Base-by-base conservation (phyloP, 2,797 vertebrate genomes). In the Scolopax bukidnonensis region DNA sequence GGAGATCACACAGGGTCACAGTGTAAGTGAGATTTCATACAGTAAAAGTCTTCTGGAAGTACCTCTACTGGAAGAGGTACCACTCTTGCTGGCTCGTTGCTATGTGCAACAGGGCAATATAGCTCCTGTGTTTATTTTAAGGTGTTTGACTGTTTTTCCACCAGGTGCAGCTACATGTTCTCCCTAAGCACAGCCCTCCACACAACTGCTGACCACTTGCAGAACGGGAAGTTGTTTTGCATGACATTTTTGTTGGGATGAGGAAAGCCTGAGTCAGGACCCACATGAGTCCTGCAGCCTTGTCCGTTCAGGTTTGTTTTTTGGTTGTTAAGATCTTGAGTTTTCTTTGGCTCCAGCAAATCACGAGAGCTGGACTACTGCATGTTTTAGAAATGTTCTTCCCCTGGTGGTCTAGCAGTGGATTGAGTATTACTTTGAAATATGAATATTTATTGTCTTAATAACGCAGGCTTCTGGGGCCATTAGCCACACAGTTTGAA, bases 341-440 rank as follows among this genome's bases (percentile, higher is more conserved):
- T 92, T 96, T 95, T 94, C 78, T 92, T 96, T 96, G 93, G 86
- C 94, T 92, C 48, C 67, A 53, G 60, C 21, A 85, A 87, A 69
- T 77, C 41, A 24, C 16, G 60, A 89, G 45, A 89, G 54, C 57
- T 90, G 64, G 21, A 82, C 95, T 96, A 77, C 59, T 94, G 68
- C 71, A 65, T 5, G 1, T 64, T 63, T 20, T 68, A 69, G 84
- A 96, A 94, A 56, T 40, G 41, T 74, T 95, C 87, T 93, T 92
- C 51, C 57, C 61, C 57, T 67, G 85, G 77, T 95, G 85, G 83
- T 95, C 84, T 94, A 87, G 45, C 38, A 82, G 32, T 70, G 32
- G 64, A 84, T 71, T 63, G 59, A 92, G 73, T 89, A 87, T 64
- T 91, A 47, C 54, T 95, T 89, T 84, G 70, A 94, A 93, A 75